Conservation (phyloP, 2,113 vertebrate species). For the Anseranas semipalmata region DNA sequence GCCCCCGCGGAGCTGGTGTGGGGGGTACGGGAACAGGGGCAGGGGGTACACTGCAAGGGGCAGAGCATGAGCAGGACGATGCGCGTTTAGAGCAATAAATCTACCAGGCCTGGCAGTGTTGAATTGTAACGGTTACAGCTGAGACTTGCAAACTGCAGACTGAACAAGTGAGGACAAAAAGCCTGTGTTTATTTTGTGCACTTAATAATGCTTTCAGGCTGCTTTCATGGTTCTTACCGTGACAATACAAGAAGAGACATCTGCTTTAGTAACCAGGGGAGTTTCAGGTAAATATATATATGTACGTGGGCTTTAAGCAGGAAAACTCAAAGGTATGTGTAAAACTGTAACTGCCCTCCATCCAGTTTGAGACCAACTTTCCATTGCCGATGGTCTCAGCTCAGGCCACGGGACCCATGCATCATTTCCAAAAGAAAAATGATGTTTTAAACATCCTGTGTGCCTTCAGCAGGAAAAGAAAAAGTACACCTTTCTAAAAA, state of each 20-base stretch:
- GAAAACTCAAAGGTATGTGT: background rate
- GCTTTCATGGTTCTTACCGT: rapidly evolving
- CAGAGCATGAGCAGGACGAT: background rate
- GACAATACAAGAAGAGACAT: background rate
- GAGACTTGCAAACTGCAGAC: background rate
- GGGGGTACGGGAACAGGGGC: background rate
- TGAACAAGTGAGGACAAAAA: background rate
- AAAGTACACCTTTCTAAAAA: background rate
- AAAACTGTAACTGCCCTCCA: background rate
- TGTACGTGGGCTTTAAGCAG: background rate
- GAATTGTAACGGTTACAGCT: background rate
- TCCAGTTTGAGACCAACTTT: background rate
- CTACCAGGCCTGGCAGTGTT: rapidly evolving
- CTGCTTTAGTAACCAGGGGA: background rate
- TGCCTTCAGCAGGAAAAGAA: background rate
- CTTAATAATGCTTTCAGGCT: background rate
- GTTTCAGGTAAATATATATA: background rate
- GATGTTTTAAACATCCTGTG: rapidly evolving
- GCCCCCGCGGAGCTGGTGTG: background rate
- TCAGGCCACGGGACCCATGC: background rate
- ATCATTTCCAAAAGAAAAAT: background rate
- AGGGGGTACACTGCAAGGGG: background rate
- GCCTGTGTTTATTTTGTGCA: background rate
- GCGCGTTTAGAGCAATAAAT: background rate
- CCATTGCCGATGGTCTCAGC: background rate